Conservation (phyloP, 2,797 vertebrate species). For the Champsocephalus gunnari region DNA sequence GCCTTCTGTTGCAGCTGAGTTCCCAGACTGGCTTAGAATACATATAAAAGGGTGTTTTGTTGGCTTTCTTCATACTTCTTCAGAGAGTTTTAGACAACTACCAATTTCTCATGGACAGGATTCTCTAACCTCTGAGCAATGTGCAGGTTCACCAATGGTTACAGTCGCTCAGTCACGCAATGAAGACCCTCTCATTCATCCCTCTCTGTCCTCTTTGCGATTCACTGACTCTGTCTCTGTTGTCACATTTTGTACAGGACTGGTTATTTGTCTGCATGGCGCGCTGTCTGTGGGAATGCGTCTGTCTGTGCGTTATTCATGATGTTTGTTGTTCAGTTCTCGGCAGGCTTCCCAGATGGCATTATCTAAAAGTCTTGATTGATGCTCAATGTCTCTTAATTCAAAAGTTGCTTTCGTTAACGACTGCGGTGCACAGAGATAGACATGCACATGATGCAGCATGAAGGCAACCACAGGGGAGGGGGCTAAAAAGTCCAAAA, state of each 20-base stretch:
- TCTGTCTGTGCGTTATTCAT: constrained; percentile 72
- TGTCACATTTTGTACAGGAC: constrained; percentile 45
- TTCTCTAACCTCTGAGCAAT: constrained; percentile 30
- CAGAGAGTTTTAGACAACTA: constrained; percentile 23
- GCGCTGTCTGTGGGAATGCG: constrained; percentile 50
- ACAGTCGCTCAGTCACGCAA: constrained; percentile 26
- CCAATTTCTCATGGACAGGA: constrained; percentile 23
- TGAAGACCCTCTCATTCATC: constrained; percentile 14
- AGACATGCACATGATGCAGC: constrained; percentile 36
- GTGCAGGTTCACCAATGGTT: constrained; percentile 20
- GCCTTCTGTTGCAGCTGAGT: background rate
- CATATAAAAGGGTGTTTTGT: constrained; percentile 14
- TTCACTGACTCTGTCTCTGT: constrained; percentile 50
- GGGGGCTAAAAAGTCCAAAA: constrained; percentile 47
- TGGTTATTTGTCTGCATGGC: constrained; percentile 20
- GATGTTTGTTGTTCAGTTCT: constrained; percentile 79
- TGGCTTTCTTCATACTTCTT: constrained; percentile 25
- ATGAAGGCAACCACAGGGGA: constrained; percentile 52
- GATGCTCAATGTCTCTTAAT: constrained; percentile 85
- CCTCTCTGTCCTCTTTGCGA: constrained; percentile 46
- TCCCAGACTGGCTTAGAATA: constrained; percentile 7
- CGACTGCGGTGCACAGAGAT: constrained; percentile 50
- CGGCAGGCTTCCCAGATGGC: constrained; percentile 83
- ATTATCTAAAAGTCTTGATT: constrained; percentile 83
- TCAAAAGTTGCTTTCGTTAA: constrained; percentile 84